These are phyloP conservation scores for Agrypnus murinus DNA, from an alignment of 2,888 invertebrate genomes.

Conservation along the genomic window DNA sequence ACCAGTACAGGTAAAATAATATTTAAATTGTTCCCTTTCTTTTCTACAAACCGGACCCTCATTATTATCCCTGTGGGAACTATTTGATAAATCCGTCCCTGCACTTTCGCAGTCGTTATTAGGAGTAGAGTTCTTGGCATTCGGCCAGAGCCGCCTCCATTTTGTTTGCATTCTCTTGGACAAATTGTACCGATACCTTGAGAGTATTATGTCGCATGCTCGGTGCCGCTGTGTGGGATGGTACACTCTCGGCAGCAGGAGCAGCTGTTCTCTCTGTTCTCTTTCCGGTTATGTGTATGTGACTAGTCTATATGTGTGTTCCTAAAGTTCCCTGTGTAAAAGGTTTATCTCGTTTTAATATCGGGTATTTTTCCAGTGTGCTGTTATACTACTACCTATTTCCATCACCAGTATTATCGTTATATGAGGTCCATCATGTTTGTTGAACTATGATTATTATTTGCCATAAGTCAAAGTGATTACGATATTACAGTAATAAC, in stretches of 20 bases:
- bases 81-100: constrained; percentile 7
- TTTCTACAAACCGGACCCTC: constrained; percentile 15
- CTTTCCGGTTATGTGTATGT: constrained; percentile 50
- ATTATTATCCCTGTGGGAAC: constrained; percentile 18
- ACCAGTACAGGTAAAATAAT: constrained; percentile 3
- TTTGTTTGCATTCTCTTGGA: constrained; percentile 53
- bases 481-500: background rate
- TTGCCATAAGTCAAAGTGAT: constrained; percentile 13
- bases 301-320: constrained; percentile 41
- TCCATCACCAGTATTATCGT: no score
- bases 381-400: no score
- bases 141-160: constrained; percentile 50
- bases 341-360: constrained; percentile 39
- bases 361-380: constrained; percentile 41
- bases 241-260: constrained; percentile 45
- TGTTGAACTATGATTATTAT: no score
- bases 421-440: constrained; percentile 21
- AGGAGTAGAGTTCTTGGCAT: constrained; percentile 41
- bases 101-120: constrained; percentile 25
- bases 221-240: constrained; percentile 50
- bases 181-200: constrained; percentile 51
- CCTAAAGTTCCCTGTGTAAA: constrained; percentile 42
- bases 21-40: background rate
- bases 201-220: constrained; percentile 51
- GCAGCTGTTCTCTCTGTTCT: constrained; percentile 49